phyloP scores from a whole-genome alignment of 2,888 invertebrate genomes.

The Agrilus biguttatus region DNA sequence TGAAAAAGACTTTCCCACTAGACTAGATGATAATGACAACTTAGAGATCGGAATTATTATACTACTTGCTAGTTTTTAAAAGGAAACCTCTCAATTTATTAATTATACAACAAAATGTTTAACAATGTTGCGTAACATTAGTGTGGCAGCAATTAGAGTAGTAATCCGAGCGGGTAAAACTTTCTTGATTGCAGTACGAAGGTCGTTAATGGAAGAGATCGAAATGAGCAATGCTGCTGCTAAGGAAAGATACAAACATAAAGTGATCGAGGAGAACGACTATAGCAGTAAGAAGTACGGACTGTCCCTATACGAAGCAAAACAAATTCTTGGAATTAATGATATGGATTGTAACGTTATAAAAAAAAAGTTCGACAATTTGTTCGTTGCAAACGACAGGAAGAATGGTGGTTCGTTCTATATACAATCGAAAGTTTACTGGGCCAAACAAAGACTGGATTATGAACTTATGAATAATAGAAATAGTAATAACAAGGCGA shows the following conservation, averaged over 20 bases:
- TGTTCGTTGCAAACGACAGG: conserved; percentile 79
- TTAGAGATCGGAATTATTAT: too few species aligned
- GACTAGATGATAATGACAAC: too few species aligned
- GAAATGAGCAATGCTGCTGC: conserved; percentile 71
- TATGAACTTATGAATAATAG: conserved; percentile 39
- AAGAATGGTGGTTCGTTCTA: conserved; percentile 88
- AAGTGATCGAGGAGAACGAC: neutral
- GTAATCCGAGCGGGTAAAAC: neutral
- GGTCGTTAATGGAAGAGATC: conserved; percentile 66
- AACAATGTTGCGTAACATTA: too few species aligned
- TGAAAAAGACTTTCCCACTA: too few species aligned
- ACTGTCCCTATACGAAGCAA: conserved; percentile 50
- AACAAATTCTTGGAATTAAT: conserved; percentile 76
- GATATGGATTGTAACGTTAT: conserved; percentile 51
- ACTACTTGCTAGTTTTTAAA: too few species aligned
- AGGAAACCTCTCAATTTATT: too few species aligned
- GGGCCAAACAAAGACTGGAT: conserved; percentile 73
- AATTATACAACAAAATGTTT: too few species aligned
- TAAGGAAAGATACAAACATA: conserved; percentile 20
- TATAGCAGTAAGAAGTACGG: neutral
- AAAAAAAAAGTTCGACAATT: conserved; percentile 62
- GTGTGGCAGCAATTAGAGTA: too few species aligned
- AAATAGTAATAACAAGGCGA: too few species aligned
- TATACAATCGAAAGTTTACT: conserved; percentile 84
- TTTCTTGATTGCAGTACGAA: conserved; percentile 10